Evolutionary conservation across 2,888 invertebrate species (phyloP).

Genomic region (Agriopis leucophaearia): DNA sequence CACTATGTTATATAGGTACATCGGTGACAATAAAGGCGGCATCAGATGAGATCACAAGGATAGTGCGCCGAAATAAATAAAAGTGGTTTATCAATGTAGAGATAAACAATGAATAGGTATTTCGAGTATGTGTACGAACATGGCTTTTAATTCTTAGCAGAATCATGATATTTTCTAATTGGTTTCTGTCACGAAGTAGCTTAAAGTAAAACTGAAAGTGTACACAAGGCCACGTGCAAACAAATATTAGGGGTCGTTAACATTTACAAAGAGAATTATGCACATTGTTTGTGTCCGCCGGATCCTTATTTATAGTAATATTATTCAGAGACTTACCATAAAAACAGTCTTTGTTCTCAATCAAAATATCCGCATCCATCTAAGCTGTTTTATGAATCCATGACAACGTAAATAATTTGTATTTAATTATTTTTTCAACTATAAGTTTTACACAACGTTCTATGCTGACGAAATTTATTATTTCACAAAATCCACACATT

Average conservation of each 20-base stretch:
- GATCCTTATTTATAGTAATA: conserved; percentile 47
- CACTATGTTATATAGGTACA: background rate
- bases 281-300: conserved; percentile 61
- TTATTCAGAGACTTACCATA: conserved; percentile 67
- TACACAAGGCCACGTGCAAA: conserved; percentile 63
- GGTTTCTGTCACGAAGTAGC: conserved; percentile 20
- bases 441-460: conserved; percentile 2
- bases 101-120: conserved; percentile 11
- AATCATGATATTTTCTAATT: conserved; percentile 23
- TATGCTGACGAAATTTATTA: background rate
- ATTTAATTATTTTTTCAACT: background rate
- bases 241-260: conserved; percentile 61
- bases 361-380: conserved; percentile 83
- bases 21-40: background rate
- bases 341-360: conserved; percentile 72
- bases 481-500: no score
- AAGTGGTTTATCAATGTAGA: conserved; percentile 9
- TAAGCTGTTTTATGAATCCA: conserved; percentile 40
- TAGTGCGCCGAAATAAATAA: background rate
- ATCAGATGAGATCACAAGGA: conserved; percentile 4
- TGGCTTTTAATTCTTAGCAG: conserved; percentile 8
- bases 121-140: background rate
- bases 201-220: conserved; percentile 56
- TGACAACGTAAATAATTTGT: conserved; percentile 19
- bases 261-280: conserved; percentile 49